Evolutionary conservation across 2,113 vertebrate genomes (phyloP), one percentile per base, ranked within the genome.

Genomic region (Prietella phreatophila): DNA sequence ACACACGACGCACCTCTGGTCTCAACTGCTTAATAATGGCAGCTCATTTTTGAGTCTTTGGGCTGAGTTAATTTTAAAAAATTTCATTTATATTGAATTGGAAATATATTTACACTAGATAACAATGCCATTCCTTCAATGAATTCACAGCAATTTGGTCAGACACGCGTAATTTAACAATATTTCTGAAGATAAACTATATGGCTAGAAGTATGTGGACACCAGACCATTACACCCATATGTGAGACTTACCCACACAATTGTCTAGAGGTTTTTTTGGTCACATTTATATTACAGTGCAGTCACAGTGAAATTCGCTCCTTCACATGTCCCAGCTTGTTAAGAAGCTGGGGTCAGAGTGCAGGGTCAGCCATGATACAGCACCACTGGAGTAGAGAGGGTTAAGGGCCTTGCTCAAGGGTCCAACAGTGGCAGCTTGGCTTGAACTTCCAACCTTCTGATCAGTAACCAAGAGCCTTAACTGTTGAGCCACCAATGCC

Each of bases 21-120:
- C 58, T 78, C 55, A 53, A 42, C 58, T 76, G 84, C 71, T 76
- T 85, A 75, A 85, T 85, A 75, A 76, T n/a, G 25, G 25, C 71
- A 47, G 22, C 17, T 30, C 25, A 33, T 86, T 76, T 60, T 39
- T 11, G 73, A 22, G 39, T 27, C 22, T 76, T 42, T 25, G 13
- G 4, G 30, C 50, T 36, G 30, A 71, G 14, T 22, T 56, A 15
- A 19, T 19, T 19, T 19, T 30, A 36, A 1, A 1, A 17, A 7
- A 17, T 71, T 19, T 0, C 4, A 33, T 33, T 30, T 69, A 13
- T 20, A 73, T 10, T 39, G 33, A 73, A 76, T 76, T 47, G 47
- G 17, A 47, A 47, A 19, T 36, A 36, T 22, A 39, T 36, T 20
- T 5, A 76, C 39, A 25, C 20, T 22, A 22, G 19, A 75, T 5